These are phyloP conservation scores for Oophaga sylvatica DNA, from an alignment of 2,797 vertebrate species.

Conservation along the genomic window DNA sequence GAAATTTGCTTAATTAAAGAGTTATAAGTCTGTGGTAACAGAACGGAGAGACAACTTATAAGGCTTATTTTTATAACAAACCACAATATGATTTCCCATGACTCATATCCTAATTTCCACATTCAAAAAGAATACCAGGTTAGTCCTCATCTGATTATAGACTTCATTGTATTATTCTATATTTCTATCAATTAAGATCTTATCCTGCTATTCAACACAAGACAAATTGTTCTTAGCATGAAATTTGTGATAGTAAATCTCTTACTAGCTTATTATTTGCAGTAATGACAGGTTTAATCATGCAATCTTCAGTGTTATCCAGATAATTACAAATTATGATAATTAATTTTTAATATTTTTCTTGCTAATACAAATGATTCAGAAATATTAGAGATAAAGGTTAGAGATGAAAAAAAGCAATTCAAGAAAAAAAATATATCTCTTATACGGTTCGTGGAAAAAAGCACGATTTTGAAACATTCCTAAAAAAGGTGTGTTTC, in stretches of 20 bases:
- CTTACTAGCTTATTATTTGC: not conserved
- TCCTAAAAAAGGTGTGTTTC: not conserved
- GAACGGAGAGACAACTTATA: slow-evolving; percentile 18
- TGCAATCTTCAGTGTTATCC: not conserved
- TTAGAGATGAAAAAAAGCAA: not conserved
- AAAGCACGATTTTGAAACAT: not conserved
- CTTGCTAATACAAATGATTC: not conserved
- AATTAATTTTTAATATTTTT: not conserved
- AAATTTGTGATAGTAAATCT: not conserved
- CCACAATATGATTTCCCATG: slow-evolving; percentile 33
- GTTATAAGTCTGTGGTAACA: slow-evolving; percentile 14
- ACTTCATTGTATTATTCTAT: slow-evolving; percentile 27
- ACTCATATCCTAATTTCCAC: slow-evolving; percentile 20
- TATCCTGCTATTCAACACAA: not conserved
- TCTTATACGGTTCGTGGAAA: not conserved
- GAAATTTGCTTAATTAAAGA: slow-evolving; percentile 20
- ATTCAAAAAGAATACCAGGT: slow-evolving; percentile 14
- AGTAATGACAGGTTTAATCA: not conserved
- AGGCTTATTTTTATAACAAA: slow-evolving; percentile 20
- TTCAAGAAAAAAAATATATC: not conserved
- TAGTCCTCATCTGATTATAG: slow-evolving; percentile 11
- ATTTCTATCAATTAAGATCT: not conserved
- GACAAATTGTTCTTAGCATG: not conserved
- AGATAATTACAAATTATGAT: not conserved
- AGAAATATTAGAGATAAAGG: not conserved